Percentiles rank a stretch among this genome's conserved stretches.
phyloP scores from a whole-genome alignment of 2,113 vertebrate genomes.

The Propithecus coquereli region DNA sequence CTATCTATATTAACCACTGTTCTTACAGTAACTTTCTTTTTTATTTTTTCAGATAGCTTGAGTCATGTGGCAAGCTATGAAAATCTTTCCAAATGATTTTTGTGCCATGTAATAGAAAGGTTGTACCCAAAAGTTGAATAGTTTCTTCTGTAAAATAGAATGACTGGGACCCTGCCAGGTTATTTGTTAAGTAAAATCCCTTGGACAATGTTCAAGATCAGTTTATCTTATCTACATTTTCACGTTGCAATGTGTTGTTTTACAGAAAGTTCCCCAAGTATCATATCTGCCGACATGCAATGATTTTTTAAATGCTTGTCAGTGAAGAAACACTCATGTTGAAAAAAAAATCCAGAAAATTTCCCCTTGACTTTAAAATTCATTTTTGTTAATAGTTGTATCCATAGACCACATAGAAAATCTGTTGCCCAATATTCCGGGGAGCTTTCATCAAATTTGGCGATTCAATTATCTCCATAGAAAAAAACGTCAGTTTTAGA shows the following conservation, averaged over 20 bases:
- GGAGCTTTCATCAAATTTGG: not conserved
- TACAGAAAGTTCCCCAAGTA: not conserved
- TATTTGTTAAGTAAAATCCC: not conserved
- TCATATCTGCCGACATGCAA: not conserved
- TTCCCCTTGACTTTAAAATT: constrained; percentile 34
- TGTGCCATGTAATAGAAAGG: not conserved
- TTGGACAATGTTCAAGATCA: not conserved
- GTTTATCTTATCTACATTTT: constrained; percentile 24
- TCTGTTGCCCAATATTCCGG: not conserved
- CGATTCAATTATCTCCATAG: not conserved
- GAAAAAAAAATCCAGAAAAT: not conserved
- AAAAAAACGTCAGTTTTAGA: constrained; percentile 16
- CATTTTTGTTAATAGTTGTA: constrained; percentile 1
- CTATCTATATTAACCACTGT: not conserved
- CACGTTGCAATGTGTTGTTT: not conserved
- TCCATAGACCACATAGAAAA: not conserved
- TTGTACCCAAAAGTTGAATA: not conserved
- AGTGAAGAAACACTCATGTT: not conserved
- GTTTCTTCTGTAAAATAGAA: not conserved
- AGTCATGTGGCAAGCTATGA: not conserved
- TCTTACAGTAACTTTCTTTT: not conserved
- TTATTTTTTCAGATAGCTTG: not conserved
- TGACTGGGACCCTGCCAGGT: not conserved
- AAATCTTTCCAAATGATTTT: not conserved
- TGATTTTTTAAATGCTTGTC: not conserved